Conservation (phyloP, 2,888 invertebrate species). For the Cepaea hortensis region DNA sequence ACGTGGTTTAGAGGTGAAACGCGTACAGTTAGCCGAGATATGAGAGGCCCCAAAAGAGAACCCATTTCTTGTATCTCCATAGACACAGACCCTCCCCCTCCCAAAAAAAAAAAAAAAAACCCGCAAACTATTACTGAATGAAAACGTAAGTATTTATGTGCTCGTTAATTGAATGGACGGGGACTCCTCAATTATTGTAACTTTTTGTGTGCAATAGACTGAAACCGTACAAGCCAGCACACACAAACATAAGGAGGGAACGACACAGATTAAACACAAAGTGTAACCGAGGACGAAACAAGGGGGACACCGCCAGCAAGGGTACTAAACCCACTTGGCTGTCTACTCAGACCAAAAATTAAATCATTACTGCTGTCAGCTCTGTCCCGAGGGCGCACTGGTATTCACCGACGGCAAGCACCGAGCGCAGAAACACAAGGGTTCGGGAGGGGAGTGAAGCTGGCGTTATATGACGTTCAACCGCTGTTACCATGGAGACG, state of each 20-base stretch:
- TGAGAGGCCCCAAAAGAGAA: no score
- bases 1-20: no score
- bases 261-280: neutral
- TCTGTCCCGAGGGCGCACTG: conserved; percentile 10
- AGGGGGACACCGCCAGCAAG: neutral
- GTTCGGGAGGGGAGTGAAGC: neutral
- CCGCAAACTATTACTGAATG: neutral
- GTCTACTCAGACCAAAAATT: conserved; percentile 25
- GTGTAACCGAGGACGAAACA: neutral
- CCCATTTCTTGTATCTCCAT: no score
- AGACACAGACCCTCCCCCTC: neutral
- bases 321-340: neutral
- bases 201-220: no score
- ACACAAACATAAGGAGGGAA: no score
- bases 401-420: conserved; percentile 5
- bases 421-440: conserved; percentile 11
- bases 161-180: no score
- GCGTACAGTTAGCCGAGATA: no score
- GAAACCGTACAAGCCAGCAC: no score
- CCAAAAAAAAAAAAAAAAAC: neutral
- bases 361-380: conserved; percentile 29
- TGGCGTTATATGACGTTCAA: conserved; percentile 27
- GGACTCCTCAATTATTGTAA: no score
- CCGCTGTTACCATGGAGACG: conserved; percentile 40
- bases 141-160: no score